These are phyloP conservation scores for Spheniscus humboldti DNA, from an alignment of 2,797 vertebrate species.

Conservation along the genomic window DNA sequence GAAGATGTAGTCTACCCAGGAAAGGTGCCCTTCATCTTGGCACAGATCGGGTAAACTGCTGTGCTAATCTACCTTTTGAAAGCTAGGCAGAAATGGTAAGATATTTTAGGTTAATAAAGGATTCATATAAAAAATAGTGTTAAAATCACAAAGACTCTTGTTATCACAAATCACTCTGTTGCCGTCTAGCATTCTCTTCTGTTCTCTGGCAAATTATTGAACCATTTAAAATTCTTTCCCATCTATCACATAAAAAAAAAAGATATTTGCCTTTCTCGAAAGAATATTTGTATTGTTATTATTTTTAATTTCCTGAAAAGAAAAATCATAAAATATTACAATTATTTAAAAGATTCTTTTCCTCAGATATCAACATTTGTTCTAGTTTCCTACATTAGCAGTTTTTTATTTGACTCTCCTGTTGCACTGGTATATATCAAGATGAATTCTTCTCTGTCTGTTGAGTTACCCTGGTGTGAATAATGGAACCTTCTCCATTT, in stretches of 20 bases:
- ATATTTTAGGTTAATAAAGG: not conserved
- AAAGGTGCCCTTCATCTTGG: not conserved
- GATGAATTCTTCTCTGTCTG: not conserved
- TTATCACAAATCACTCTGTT: not conserved
- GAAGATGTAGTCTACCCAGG: not conserved
- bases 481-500: not conserved
- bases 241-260: not conserved
- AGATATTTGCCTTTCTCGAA: not conserved
- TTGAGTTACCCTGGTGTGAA: not conserved
- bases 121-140: not conserved
- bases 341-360: not conserved
- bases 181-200: not conserved
- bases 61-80: not conserved
- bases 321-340: not conserved
- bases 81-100: not conserved
- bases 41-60: not conserved
- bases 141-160: not conserved
- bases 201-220: not conserved
- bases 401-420: not conserved
- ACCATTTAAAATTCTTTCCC: not conserved
- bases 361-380: not conserved
- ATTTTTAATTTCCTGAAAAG: not conserved
- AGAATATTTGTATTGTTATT: not conserved
- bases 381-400: not conserved
- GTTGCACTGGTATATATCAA: not conserved